Percentiles rank a stretch among this genome's conserved stretches.
Conservation (phyloP, 2,888 invertebrate genomes). For the Nipponacmea schrenckii region DNA sequence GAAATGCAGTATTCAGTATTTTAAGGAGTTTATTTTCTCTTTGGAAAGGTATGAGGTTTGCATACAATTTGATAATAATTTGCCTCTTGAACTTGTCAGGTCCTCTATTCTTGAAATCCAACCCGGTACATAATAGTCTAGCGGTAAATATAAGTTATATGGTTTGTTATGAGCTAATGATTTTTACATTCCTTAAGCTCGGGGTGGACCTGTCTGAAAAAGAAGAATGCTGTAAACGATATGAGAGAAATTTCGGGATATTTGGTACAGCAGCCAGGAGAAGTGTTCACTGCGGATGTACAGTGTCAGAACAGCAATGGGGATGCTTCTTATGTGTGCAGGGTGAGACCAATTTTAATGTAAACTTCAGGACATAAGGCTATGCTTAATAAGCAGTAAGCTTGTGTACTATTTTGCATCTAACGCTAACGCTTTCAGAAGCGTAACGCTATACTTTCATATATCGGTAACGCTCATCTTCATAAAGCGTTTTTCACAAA, state of each 20-base stretch:
- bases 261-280: conserved; percentile 31
- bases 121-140: no score
- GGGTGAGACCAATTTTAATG: conserved; percentile 20
- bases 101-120: not conserved
- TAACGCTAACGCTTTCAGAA: no score
- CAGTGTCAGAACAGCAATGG: conserved; percentile 33
- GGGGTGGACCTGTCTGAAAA: conserved; percentile 33
- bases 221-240: conserved; percentile 18
- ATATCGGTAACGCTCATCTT: no score
- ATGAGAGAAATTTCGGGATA: conserved; percentile 29
- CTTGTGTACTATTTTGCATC: no score
- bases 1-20: conserved; percentile 33
- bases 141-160: no score
- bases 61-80: not conserved
- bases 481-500: no score
- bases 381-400: no score
- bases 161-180: no score
- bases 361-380: no score
- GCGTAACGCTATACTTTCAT: no score
- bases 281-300: conserved; percentile 32
- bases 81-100: not conserved
- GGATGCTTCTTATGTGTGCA: conserved; percentile 31
- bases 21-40: conserved; percentile 32
- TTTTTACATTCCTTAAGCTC: no score
- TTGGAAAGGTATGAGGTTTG: conserved; percentile 28